Conservation (phyloP, 2,888 invertebrate genomes). For the Eugnorisma glareosa region DNA sequence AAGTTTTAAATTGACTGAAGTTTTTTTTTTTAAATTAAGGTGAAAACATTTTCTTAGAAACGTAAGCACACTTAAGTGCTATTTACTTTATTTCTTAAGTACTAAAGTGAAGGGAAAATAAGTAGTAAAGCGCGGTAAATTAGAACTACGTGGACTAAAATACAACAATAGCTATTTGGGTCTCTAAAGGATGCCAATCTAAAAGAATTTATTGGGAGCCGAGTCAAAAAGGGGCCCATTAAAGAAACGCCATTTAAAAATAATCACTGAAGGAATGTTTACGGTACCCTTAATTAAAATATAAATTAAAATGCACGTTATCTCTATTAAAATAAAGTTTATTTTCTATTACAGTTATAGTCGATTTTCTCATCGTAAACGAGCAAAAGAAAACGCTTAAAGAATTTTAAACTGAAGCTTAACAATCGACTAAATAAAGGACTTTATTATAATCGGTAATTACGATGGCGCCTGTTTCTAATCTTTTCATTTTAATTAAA, state of each 20-base stretch:
- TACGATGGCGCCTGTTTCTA: constrained; percentile 50
- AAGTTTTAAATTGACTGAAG: constrained; percentile 34
- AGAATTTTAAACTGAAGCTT: constrained; percentile 55
- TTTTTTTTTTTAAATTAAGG: constrained; percentile 3
- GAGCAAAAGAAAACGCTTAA: constrained; percentile 65
- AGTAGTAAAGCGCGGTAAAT: neutral
- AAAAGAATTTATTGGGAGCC: constrained; percentile 43
- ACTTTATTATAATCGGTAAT: constrained; percentile 60
- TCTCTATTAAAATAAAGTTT: constrained; percentile 15
- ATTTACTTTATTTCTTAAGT: constrained; percentile 1
- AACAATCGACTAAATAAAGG: constrained; percentile 55
- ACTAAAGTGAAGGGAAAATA: neutral
- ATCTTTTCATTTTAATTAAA: constrained; percentile 41
- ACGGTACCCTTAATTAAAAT: constrained; percentile 5
- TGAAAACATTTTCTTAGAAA: constrained; percentile 6
- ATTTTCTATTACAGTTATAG: constrained; percentile 1
- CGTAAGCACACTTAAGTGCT: constrained; percentile 4
- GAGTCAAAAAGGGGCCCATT: constrained; percentile 37
- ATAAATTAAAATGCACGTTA: constrained; percentile 21
- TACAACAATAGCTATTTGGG: constrained; percentile 12
- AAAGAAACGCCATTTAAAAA: constrained; percentile 50
- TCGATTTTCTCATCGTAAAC: constrained; percentile 37
- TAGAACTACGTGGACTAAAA: constrained; percentile 9
- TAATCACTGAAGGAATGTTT: constrained; percentile 46
- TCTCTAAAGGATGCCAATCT: constrained; percentile 22